Conservation (phyloP, 2,888 invertebrate species). For the Siphlonurus alternatus region DNA sequence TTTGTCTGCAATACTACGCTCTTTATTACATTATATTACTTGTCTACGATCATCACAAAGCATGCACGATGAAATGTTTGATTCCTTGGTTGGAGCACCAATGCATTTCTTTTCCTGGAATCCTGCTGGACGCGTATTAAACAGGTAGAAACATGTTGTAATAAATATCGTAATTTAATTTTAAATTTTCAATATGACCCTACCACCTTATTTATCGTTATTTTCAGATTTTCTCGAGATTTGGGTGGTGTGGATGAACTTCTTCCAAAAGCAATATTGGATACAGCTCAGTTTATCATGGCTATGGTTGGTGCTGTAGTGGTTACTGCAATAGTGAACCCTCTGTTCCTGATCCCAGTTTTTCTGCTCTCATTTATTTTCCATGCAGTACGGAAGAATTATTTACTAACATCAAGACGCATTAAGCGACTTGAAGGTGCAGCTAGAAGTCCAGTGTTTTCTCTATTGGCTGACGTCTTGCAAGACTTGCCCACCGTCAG, state of each 20-base stretch:
- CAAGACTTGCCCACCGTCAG: constrained; percentile 77
- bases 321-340: constrained; percentile 7
- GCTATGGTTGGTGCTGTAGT: constrained; percentile 30
- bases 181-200: too few species aligned
- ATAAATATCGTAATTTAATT: too few species aligned
- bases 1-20: constrained; percentile 32
- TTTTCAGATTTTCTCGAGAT: constrained; percentile 69
- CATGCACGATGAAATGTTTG: constrained; percentile 65
- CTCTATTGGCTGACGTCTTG: constrained; percentile 73
- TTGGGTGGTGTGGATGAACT: constrained; percentile 62
- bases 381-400: constrained; percentile 43
- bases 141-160: neutral
- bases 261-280: constrained; percentile 44
- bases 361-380: constrained; percentile 42
- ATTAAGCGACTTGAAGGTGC: constrained; percentile 47
- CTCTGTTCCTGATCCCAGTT: constrained; percentile 16
- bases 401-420: constrained; percentile 52
- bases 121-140: constrained; percentile 27
- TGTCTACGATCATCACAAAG: constrained; percentile 57
- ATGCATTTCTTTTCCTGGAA: constrained; percentile 74
- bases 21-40: constrained; percentile 50
- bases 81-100: constrained; percentile 51
- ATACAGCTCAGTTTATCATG: constrained; percentile 28
- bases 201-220: neutral
- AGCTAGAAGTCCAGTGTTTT: constrained; percentile 80